These are phyloP conservation scores for Mugil cephalus DNA, from an alignment of 2,113 vertebrate genomes.

Conservation along the genomic window DNA sequence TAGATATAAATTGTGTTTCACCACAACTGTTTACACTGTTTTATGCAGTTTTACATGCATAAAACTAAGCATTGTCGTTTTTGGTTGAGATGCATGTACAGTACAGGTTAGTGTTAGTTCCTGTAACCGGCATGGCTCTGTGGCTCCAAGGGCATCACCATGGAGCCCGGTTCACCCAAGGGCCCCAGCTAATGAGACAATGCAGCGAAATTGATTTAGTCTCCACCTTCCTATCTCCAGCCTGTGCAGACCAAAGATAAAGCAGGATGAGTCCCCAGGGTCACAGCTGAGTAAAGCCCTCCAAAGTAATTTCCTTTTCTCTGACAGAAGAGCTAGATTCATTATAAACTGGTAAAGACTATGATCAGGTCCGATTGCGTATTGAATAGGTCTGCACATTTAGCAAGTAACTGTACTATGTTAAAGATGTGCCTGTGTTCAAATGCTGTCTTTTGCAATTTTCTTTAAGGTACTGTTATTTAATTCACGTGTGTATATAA, in stretches of 20 bases:
- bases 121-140: constrained; percentile 26
- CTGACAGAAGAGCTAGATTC: constrained; percentile 47
- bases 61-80: too few species aligned
- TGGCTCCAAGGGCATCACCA: constrained; percentile 59
- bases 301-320: constrained; percentile 61
- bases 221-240: constrained; percentile 54
- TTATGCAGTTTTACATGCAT: background rate
- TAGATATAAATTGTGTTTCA: background rate
- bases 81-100: too few species aligned
- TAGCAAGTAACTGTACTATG: constrained; percentile 31
- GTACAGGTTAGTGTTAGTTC: background rate
- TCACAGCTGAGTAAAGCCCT: constrained; percentile 58
- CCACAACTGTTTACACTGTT: background rate
- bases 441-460: constrained; percentile 4
- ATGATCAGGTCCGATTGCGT: constrained; percentile 54
- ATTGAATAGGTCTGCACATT: constrained; percentile 43
- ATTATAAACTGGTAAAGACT: constrained; percentile 63
- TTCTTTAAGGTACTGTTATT: constrained; percentile 16
- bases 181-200: constrained; percentile 69
- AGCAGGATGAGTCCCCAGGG: constrained; percentile 50
- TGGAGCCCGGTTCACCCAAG: constrained; percentile 44
- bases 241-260: constrained; percentile 66
- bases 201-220: constrained; percentile 73
- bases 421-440: constrained; percentile 30
- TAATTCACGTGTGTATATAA: constrained; percentile 1